Evolutionary conservation across 2,113 vertebrate species (phyloP), one percentile per base, ranked within the genome.

Genomic region (Syrrhaptes paradoxus): DNA sequence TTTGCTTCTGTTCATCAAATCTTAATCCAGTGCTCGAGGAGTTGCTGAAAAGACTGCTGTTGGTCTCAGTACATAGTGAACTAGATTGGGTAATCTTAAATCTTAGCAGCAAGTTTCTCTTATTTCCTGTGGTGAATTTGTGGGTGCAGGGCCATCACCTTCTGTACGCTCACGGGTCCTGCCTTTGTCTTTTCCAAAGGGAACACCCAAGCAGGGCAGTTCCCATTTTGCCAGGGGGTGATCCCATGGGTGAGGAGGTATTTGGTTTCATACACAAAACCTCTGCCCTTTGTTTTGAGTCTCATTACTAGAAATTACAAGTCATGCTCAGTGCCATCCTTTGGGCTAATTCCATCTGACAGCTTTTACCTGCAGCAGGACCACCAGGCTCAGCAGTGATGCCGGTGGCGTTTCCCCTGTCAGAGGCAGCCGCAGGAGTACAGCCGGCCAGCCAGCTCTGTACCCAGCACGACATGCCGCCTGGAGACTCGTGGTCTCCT

Each of bases 91-190:
- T 48, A 51, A 38, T 73, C 46, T 58, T 34, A 12, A 59, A 13
- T 13, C 36, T 31, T 28, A 22, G 46, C 54, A 59, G 71, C 16
- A 24, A 59, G 26, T 58, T 45, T 91, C 22, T 76, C 4, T 61
- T 24, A 1, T 6, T 19, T 13, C 49, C 2, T 26, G 70, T 0
- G 0, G 70, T 18, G 34, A 11, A 0, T 65, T 41, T 73, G 68
- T 9, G 0, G 1, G 57, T 46, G 10, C 58, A 19, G 58, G 74
- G 45, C 78, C 54, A 13, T 83, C 67, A 25, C 78, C 58, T 49
- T 41, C 77, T 79, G 29, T n/a, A 4, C 1, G 1, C 51, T 41
- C 15, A 8, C 4, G 2, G 80, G 32, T 57, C 2, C 34, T 8
- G 83, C 79, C 34, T 46, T 46, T 24, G 26, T 25, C 41, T 29